Conservation (phyloP, 37 sponge, comb jelly and placozoan genomes). For the Lycopodina hypogea region DNA sequence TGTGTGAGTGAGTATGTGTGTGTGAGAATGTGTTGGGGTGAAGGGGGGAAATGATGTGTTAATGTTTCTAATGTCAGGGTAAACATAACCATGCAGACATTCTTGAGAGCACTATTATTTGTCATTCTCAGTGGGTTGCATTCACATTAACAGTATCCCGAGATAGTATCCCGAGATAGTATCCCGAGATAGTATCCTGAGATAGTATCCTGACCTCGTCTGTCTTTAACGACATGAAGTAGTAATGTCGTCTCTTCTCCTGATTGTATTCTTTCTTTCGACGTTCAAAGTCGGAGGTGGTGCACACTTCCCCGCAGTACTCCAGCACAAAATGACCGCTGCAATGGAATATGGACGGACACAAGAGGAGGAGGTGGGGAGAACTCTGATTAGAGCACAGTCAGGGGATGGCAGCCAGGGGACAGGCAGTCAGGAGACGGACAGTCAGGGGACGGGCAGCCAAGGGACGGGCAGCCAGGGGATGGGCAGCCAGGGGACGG, state of each 20-base stretch:
- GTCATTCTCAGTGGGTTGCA: too few species aligned
- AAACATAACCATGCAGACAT: too few species aligned
- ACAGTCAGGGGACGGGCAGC: not conserved
- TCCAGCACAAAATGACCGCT: constrained; percentile 93
- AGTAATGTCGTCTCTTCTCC: constrained; percentile 87
- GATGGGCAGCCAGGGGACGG: too few species aligned
- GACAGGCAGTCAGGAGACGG: not conserved
- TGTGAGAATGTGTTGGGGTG: too few species aligned
- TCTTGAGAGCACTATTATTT: too few species aligned
- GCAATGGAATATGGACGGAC: not conserved
- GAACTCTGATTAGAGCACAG: not conserved
- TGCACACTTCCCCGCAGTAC: constrained; percentile 97
- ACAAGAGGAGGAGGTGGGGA: not conserved
- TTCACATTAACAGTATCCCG: too few species aligned
- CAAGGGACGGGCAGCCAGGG: too few species aligned
- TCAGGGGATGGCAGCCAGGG: not conserved
- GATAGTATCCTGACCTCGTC: constrained; percentile 72
- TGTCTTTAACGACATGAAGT: constrained; percentile 94
- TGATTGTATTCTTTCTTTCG: constrained; percentile 76
- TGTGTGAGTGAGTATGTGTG: too few species aligned
- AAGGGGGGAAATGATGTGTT: too few species aligned
- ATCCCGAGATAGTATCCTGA: constrained; percentile 10
- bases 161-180: not conserved
- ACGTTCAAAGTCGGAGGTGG: constrained; percentile 75
- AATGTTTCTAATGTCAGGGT: too few species aligned